Evolutionary conservation across 1,140 invertebrate genomes (phyloP).

Genomic region (Pectinophora gossypiella): DNA sequence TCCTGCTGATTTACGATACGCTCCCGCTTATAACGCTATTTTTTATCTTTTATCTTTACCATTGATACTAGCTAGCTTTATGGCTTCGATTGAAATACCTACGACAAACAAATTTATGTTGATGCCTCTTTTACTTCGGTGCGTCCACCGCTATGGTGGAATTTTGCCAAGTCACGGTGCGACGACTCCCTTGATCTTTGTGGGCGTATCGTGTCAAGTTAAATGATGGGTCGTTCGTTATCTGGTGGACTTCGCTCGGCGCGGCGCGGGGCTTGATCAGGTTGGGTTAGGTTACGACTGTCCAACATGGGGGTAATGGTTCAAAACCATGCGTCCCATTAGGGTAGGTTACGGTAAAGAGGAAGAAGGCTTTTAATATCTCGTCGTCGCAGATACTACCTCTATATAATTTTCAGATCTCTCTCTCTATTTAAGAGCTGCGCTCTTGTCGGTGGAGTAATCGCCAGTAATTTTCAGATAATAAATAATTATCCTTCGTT

Average conservation of each 20-base stretch:
- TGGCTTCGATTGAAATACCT: neutral
- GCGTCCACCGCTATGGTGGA: neutral
- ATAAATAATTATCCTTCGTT: too few relatives aligned
- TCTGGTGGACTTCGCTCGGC: neutral
- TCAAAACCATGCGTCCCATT: neutral
- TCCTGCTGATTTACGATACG: slow-evolving; percentile 50
- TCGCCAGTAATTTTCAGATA: too few relatives aligned
- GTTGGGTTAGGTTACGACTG: neutral
- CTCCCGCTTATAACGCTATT: slow-evolving; percentile 22
- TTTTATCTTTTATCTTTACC: slow-evolving; percentile 12
- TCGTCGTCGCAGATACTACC: too few relatives aligned
- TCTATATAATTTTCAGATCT: too few relatives aligned
- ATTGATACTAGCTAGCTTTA: neutral
- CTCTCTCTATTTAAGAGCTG: too few relatives aligned
- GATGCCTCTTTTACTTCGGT: neutral
- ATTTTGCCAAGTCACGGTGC: slow-evolving; percentile 9
- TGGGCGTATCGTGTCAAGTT: slow-evolving; percentile 2
- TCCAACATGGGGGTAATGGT: neutral
- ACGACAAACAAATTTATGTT: neutral
- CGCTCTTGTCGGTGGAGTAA: too few relatives aligned
- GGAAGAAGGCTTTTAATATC: too few relatives aligned
- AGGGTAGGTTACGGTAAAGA: neutral
- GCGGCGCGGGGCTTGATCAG: neutral
- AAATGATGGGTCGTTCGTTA: slow-evolving; percentile 13
- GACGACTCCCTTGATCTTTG: neutral